Conservation (phyloP, 1,140 invertebrate species). For the Drosophila neocordata region DNA sequence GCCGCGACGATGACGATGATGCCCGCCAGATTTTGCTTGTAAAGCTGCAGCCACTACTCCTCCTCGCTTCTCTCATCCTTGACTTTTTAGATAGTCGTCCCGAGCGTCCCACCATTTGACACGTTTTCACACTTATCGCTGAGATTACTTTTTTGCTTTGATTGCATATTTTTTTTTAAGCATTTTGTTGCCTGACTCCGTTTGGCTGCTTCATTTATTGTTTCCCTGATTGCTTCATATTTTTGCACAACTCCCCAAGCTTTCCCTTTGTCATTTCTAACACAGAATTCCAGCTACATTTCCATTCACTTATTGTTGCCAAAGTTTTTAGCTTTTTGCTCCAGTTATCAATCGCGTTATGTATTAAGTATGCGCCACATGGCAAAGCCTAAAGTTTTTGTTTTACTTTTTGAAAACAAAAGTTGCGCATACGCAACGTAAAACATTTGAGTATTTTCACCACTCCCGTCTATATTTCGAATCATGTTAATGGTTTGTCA, state of each 20-base stretch:
- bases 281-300: constrained; percentile 19
- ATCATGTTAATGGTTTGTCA: constrained; percentile 58
- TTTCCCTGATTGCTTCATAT: constrained; percentile 76
- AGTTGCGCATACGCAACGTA: constrained; percentile 64
- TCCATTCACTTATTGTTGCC: constrained; percentile 46
- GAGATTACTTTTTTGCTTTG: constrained; percentile 76
- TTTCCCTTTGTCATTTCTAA: not conserved
- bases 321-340: constrained; percentile 48
- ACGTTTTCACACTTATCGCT: constrained; percentile 78
- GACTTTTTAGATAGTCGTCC: not conserved
- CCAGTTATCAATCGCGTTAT: constrained; percentile 70
- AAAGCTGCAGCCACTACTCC: constrained; percentile 44
- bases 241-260: constrained; percentile 34
- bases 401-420: not conserved
- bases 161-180: constrained; percentile 71
- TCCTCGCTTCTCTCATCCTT: not conserved
- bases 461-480: constrained; percentile 2
- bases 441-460: constrained; percentile 1
- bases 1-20: constrained; percentile 33
- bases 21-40: constrained; percentile 49
- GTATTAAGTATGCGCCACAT: constrained; percentile 61
- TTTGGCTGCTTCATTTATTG: constrained; percentile 60
- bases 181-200: constrained; percentile 33
- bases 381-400: constrained; percentile 52
- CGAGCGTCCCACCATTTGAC: constrained; percentile 51